Evolutionary conservation across 2,888 invertebrate genomes (phyloP), one percentile per base, ranked within the genome.

Genomic region (Pollenia griseotomentosa): DNA sequence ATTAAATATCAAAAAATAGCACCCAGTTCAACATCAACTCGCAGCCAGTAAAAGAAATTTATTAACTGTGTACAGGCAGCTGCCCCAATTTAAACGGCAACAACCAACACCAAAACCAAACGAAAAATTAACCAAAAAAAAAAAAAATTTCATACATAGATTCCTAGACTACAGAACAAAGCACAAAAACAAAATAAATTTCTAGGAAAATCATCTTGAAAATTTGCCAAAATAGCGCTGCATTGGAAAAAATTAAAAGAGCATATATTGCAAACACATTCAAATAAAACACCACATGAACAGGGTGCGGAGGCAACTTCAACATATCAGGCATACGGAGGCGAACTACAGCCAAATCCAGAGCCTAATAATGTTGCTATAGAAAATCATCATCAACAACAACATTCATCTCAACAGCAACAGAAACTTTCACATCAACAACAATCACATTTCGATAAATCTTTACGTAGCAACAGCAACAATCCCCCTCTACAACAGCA

Each of bases 221-320:
- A 89, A 88, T 87, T 88, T 83, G 88, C 80, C 89, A 89, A 89
- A 89, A 89, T 89, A 88, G 89, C 89, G 86, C 89, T 88, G 83
- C 89, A 88, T 88, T 89, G 89, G 89, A 89, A 77, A 77, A 88
- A 88, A 85, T 87, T 89, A 77, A 89, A 89, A 88, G 86, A 89
- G 89, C 89, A 89, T 84, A 89, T 89, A 57, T 86, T 89, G 87
- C 89, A 88, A 78, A 59, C 88, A 57, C 85, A 81, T 51, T 70
- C 81, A 59, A 79, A 75, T 81, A 83, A 82, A 70, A 48, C 86
- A 81, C 77, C 88, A 85, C 85, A 85, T 85, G 87, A 75, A 71
- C 85, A 80, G 80, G 73, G 46, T 61, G 83, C 71, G 85, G 83
- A 83, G 83, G 85, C 85, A 77, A 73, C 61, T 8, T 71, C 87